Conservation (phyloP, 2,888 invertebrate species). For the Heliconius hortense region DNA sequence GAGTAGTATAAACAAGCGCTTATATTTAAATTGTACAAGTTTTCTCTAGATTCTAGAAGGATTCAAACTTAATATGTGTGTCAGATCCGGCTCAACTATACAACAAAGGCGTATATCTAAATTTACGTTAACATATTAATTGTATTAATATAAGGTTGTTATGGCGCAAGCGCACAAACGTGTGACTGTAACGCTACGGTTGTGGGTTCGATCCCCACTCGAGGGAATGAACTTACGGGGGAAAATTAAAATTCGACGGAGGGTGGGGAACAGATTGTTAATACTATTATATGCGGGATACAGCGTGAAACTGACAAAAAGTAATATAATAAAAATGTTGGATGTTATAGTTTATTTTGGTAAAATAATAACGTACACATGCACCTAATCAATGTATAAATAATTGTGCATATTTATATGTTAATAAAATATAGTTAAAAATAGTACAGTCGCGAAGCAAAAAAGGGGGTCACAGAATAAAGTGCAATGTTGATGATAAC, state of each 20-base stretch:
- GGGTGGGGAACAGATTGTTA: too few species aligned
- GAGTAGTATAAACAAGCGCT: neutral
- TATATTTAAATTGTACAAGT: neutral
- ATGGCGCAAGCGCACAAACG: too few species aligned
- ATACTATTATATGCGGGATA: too few species aligned
- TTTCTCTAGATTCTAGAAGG: too few species aligned
- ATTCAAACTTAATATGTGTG: too few species aligned
- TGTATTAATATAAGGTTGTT: too few species aligned
- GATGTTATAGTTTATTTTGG: neutral
- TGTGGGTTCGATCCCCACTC: too few species aligned
- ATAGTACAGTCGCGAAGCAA: constrained; percentile 5
- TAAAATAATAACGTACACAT: neutral
- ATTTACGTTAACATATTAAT: neutral
- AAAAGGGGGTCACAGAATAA: constrained; percentile 30
- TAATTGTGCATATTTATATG: neutral
- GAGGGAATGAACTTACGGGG: too few species aligned
- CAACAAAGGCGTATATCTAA: neutral
- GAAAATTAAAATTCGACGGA: too few species aligned
- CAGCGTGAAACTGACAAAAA: too few species aligned
- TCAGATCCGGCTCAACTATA: neutral
- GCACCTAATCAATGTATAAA: neutral
- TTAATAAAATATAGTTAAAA: neutral
- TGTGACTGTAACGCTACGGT: too few species aligned
- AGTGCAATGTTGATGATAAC: constrained; percentile 29
- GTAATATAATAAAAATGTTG: too few species aligned